These are phyloP conservation scores for Drosophila mercatorum DNA, from an alignment of 2,888 invertebrate species.

Conservation along the genomic window DNA sequence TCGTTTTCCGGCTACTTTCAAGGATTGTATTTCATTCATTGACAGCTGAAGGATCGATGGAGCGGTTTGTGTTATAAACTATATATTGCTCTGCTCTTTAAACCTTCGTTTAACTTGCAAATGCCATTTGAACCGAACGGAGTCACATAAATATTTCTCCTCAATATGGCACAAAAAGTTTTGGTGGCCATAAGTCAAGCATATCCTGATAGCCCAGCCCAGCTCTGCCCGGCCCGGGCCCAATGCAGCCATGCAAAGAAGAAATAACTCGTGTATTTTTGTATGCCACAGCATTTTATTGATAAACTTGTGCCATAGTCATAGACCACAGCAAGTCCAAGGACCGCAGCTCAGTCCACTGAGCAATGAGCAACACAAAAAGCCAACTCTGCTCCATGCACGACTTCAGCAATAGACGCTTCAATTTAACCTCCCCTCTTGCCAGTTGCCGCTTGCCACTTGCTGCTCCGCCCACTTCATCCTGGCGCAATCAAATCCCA, in stretches of 20 bases:
- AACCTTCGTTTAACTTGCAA: slow-evolving; percentile 28
- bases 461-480: slow-evolving; percentile 4
- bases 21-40: slow-evolving; percentile 53
- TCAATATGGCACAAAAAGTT: slow-evolving; percentile 62
- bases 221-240: slow-evolving; percentile 28
- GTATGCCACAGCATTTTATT: slow-evolving; percentile 76
- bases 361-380: slow-evolving; percentile 49
- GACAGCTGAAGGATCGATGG: slow-evolving; percentile 53
- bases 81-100: slow-evolving; percentile 10
- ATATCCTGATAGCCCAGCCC: slow-evolving; percentile 50
- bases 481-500: slow-evolving; percentile 45
- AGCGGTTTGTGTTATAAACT: slow-evolving; percentile 42
- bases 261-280: slow-evolving; percentile 77
- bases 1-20: slow-evolving; percentile 51
- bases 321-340: slow-evolving; percentile 34
- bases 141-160: slow-evolving; percentile 51
- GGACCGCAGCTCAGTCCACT: slow-evolving; percentile 43
- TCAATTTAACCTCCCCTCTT: slow-evolving; percentile 36
- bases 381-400: slow-evolving; percentile 53
- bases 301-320: slow-evolving; percentile 66
- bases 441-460: slow-evolving; percentile 1
- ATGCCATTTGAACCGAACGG: slow-evolving; percentile 33
- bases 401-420: slow-evolving; percentile 47
- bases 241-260: slow-evolving; percentile 69
- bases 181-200: slow-evolving; percentile 64